Percentiles rank a stretch among this genome's conserved stretches.
Conservation (phyloP, 1,140 invertebrate genomes). For the Temnothorax nylanderi region DNA sequence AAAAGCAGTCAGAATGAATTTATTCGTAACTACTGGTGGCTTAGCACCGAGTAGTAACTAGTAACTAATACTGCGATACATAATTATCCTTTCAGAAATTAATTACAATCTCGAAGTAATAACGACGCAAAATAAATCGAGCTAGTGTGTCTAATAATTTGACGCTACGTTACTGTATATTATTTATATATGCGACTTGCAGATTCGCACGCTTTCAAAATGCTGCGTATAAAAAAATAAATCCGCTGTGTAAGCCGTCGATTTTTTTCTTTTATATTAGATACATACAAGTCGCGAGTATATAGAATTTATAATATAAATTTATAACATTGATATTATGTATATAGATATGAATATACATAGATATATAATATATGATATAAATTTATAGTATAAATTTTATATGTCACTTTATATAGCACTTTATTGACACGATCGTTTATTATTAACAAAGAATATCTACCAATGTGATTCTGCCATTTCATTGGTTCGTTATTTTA, state of each 20-base stretch:
- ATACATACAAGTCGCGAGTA: background rate
- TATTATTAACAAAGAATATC: conserved; percentile 41
- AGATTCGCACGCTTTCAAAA: background rate
- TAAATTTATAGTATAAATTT: conserved; percentile 13
- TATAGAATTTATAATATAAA: conserved; percentile 11
- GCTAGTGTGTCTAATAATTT: conserved; percentile 1
- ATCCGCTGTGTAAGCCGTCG: background rate
- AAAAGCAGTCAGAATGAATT: background rate
- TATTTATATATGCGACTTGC: background rate
- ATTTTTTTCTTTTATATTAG: conserved; percentile 6
- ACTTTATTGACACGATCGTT: background rate
- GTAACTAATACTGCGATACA: conserved; percentile 8
- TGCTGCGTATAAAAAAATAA: conserved; percentile 26
- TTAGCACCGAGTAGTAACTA: conserved; percentile 12
- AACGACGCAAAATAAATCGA: background rate
- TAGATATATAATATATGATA: background rate
- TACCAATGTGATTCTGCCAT: conserved; percentile 14
- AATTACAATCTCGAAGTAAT: background rate
- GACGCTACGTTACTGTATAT: background rate
- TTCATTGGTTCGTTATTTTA: background rate
- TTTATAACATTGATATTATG: background rate
- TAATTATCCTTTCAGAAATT: conserved; percentile 4
- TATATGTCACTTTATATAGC: background rate
- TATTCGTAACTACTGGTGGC: background rate
- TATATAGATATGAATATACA: background rate